Evolutionary conservation across 2,797 vertebrate genomes (phyloP).

Genomic region (Platalea minor): DNA sequence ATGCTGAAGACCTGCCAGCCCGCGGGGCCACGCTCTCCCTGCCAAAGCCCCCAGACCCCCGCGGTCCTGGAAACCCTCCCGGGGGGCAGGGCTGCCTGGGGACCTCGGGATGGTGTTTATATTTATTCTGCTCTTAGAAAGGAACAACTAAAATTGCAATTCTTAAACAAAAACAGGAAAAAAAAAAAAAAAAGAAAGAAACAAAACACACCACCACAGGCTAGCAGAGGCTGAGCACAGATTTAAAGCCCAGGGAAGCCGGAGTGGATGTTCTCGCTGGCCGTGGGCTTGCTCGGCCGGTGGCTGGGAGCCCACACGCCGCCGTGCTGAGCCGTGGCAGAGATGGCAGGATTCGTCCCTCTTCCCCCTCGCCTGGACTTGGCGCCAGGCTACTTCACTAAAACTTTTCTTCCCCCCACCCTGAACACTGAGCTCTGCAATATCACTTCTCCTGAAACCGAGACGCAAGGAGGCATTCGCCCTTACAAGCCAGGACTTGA

Average conservation of each 20-base stretch:
- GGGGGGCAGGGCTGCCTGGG: accelerated
- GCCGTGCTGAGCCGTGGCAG: background rate
- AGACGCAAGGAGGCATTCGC: conserved; percentile 22
- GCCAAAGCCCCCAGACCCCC: background rate
- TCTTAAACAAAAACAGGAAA: background rate
- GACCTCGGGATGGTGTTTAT: accelerated
- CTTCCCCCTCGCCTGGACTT: background rate
- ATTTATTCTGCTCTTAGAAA: background rate
- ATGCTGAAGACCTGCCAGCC: background rate
- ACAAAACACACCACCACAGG: background rate
- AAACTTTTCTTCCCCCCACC: conserved; percentile 30
- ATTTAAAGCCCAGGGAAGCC: background rate
- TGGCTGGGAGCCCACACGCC: background rate
- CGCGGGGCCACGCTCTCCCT: background rate
- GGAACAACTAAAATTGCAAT: background rate
- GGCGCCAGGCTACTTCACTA: background rate
- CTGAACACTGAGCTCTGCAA: conserved; percentile 13
- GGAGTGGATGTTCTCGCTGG: background rate
- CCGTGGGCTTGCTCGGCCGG: background rate
- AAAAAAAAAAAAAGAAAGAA: background rate
- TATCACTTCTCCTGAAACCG: conserved; percentile 19
- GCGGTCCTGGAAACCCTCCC: background rate
- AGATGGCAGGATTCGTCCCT: background rate
- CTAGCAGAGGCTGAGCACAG: background rate
- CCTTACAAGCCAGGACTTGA: conserved; percentile 59